Percentiles rank a stretch among this genome's conserved stretches.
Conservation (phyloP, 2,888 invertebrate species). For the Phasia obesa region DNA sequence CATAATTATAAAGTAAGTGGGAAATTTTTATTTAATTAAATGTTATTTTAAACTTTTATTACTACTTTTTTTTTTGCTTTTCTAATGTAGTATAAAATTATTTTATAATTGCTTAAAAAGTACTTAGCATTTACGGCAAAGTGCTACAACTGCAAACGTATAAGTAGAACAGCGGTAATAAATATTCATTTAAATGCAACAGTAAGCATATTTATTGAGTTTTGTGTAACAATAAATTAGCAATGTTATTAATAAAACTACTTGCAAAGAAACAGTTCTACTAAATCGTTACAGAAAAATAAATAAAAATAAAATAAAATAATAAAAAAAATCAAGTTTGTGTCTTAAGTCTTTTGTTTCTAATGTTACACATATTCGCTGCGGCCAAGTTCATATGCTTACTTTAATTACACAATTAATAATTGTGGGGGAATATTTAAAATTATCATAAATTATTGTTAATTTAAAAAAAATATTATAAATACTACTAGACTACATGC, state of each 20-base stretch:
- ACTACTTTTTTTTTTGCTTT: not conserved
- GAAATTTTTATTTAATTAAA: constrained; percentile 56
- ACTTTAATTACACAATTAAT: constrained; percentile 12
- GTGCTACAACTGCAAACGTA: constrained; percentile 62
- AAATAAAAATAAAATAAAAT: too few relatives aligned
- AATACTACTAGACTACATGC: constrained; percentile 30
- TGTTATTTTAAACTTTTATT: constrained; percentile 15
- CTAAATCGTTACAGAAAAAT: too few relatives aligned
- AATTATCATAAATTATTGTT: constrained; percentile 52
- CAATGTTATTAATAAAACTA: not conserved
- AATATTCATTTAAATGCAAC: constrained; percentile 41
- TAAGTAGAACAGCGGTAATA: constrained; percentile 65
- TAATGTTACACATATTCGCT: constrained; percentile 13
- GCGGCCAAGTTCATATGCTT: not conserved
- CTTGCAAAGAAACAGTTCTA: not conserved
- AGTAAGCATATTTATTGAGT: not conserved
- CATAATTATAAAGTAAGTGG: constrained; percentile 65
- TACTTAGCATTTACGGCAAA: constrained; percentile 50
- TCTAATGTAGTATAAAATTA: constrained; percentile 50
- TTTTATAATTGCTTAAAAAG: constrained; percentile 53
- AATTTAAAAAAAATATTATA: constrained; percentile 45
- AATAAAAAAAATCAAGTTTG: constrained; percentile 52
- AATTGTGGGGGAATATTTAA: constrained; percentile 48
- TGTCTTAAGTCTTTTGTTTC: constrained; percentile 41
- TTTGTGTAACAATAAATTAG: not conserved